Conservation (phyloP, 2,113 vertebrate species). For the Calyptommatus sinebrachiatus region DNA sequence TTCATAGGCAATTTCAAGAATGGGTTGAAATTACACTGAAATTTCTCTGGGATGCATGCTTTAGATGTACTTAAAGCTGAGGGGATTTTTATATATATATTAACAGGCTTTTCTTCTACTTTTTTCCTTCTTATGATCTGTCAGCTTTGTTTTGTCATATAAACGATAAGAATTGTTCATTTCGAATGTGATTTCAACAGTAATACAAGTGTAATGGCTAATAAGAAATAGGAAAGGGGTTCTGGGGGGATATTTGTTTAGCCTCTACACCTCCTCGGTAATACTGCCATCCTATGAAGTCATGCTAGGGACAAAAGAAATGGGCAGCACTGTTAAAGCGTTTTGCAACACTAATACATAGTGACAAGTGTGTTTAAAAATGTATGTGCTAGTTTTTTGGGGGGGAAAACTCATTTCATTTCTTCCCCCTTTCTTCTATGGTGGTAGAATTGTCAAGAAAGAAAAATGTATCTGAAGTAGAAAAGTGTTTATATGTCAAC, state of each 20-base stretch:
- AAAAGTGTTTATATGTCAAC: neutral
- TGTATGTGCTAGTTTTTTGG: slow-evolving; percentile 42
- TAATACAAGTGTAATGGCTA: slow-evolving; percentile 28
- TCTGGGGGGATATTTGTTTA: slow-evolving; percentile 28
- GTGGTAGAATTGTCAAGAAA: slow-evolving; percentile 50
- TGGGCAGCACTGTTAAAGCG: neutral
- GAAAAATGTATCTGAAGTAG: slow-evolving; percentile 30
- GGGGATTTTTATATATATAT: neutral
- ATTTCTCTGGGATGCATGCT: neutral
- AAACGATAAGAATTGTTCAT: slow-evolving; percentile 41
- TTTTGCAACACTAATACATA: slow-evolving; percentile 42
- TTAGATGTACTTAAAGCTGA: neutral
- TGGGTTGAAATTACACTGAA: neutral
- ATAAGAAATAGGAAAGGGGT: slow-evolving; percentile 24
- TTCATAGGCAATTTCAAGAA: neutral
- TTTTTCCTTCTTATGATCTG: too few species aligned
- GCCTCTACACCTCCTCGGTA: slow-evolving; percentile 21
- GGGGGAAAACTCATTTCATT: slow-evolving; percentile 45
- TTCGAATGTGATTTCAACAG: slow-evolving; percentile 31
- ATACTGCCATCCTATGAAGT: neutral
- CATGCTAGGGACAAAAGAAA: slow-evolving; percentile 10
- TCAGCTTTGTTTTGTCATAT: slow-evolving; percentile 33
- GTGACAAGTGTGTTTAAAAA: slow-evolving; percentile 65
- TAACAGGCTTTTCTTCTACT: neutral
- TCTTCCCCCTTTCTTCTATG: slow-evolving; percentile 46